Evolutionary conservation across 2,888 invertebrate genomes (phyloP), one percentile per base, ranked within the genome.

Genomic region (Microdon myrmicae): DNA sequence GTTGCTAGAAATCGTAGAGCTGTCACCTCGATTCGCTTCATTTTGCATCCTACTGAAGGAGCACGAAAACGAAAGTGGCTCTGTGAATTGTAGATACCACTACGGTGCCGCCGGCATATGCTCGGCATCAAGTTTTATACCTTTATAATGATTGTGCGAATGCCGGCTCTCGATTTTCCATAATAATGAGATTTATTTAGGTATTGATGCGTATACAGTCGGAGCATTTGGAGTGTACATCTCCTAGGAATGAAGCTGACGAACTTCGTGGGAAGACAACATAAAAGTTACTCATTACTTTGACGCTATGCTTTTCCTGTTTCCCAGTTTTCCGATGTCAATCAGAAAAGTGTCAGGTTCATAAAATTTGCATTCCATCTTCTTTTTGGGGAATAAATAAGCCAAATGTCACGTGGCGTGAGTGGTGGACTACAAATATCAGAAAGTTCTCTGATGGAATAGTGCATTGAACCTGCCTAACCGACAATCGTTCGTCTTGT

Each of bases 71-170:
- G n/a, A n/a, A 55, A 55, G 39, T 48, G 48, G 60, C 59, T 45
- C 9, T 16, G 17, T 8, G 23, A 44, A 17, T 22, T 32, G 45
- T n/a, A 12, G 45, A 14, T 39, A 47, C 38, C 51, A 56, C 25
- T 38, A 38, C 45, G 61, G 58, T 44, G 39, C 31, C 25, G 37
- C 38, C 9, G 8, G 44, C 44, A 64, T 56, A 64, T 51, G 56
- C 49, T 29, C 9, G 23, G 7, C 45, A 9, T 41, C 37, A 47
- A 64, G 51, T 58, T 64, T 64, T 51, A 64, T 64, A 51, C 51
- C 43, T 64, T 64, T 53, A 51, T 58, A 58, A 64, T 64, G 58
- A 58, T 51, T 43, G 45, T 56, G 64, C 58, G 29, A 64, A 58
- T 58, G 51, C 56, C 39, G 38, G n/a, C 41, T 29, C 51, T 51